Conservation (phyloP, 2,888 invertebrate species). For the Antheraea assamensis region DNA sequence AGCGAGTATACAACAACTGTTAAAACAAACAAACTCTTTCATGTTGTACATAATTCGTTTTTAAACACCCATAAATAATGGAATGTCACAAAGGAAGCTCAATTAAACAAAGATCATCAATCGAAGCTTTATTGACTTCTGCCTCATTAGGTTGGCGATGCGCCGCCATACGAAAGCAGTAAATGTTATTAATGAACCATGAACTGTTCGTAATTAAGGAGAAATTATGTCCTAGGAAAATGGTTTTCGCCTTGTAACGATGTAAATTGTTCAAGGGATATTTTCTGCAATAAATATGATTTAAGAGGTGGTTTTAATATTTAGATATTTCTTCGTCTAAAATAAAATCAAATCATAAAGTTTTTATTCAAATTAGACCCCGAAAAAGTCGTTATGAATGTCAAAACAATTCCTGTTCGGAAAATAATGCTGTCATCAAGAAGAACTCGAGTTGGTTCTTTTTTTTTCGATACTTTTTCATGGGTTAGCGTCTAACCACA, state of each 20-base stretch:
- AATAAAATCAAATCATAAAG: background rate
- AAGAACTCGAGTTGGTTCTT: too few relatives aligned
- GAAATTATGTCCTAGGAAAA: constrained; percentile 21
- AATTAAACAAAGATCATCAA: constrained; percentile 15
- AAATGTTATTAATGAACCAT: constrained; percentile 48
- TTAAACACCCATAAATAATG: background rate
- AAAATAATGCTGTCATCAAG: too few relatives aligned
- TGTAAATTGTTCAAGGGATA: background rate
- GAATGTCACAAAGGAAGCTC: background rate
- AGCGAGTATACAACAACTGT: background rate
- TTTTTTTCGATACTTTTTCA: too few relatives aligned
- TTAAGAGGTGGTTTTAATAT: background rate
- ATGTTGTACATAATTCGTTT: background rate
- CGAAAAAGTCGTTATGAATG: background rate
- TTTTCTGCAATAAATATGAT: constrained; percentile 6
- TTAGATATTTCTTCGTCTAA: background rate
- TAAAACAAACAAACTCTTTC: background rate
- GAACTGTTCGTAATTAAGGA: constrained; percentile 45
- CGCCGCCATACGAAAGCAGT: constrained; percentile 41
- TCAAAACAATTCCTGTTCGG: too few relatives aligned
- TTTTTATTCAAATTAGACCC: background rate
- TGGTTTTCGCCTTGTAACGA: background rate
- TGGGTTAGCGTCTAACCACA: too few relatives aligned
- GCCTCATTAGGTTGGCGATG: constrained; percentile 15
- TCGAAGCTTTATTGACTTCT: constrained; percentile 15